Base-by-base conservation (phyloP, 2,888 invertebrate species). In the Tanytarsus gracilentus region DNA sequence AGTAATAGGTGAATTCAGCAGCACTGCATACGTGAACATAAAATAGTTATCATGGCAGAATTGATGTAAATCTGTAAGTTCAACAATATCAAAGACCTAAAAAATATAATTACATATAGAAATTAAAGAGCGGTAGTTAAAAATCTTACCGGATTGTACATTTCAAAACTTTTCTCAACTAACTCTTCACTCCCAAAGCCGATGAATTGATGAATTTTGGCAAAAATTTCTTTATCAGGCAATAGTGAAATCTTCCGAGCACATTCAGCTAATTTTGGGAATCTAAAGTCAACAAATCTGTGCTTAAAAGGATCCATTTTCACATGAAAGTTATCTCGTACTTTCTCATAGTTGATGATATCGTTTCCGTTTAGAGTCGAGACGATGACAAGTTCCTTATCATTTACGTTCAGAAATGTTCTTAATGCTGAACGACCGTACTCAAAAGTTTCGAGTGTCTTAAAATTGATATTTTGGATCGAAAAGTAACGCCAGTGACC, bases 401-500 rank as follows among this genome's bases (percentile, higher is more conserved):
- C 16, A 7, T 59, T 49, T 7, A 64, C 29, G 4, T 16, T 5
- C 5, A 64, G 23, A 0, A 27, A 25, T n/a, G 26, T 8, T 8
- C 62, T 48, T 8, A 64, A 26, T 9, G 61, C 61, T 11, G 1
- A 18, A 49, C 61, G 49, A 39, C 61, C 61, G 50, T 51, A 62
- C 27, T 64, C 62, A 8, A 21, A 11, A 8, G 64, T 63, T 1
- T 16, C 21, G n/a, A 63, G 16, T 4, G 7, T 51, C 9, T 16
- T 14, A 8, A 59, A 44, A 48, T 63, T n/a, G 1, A 63, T 7
- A 21, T 61, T 7, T 1, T 21, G 30, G 3, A 58, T n/a, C 1
- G 62, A 62, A 61, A 63, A 64, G 26, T 48, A 61, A n/a, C 44
- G 30, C 62, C 62, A 64, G 8, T 61, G 27, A 3, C 64, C 64